Evolutionary conservation across 2,797 vertebrate species (phyloP).

Genomic region (Rhinatrema bivittatum): DNA sequence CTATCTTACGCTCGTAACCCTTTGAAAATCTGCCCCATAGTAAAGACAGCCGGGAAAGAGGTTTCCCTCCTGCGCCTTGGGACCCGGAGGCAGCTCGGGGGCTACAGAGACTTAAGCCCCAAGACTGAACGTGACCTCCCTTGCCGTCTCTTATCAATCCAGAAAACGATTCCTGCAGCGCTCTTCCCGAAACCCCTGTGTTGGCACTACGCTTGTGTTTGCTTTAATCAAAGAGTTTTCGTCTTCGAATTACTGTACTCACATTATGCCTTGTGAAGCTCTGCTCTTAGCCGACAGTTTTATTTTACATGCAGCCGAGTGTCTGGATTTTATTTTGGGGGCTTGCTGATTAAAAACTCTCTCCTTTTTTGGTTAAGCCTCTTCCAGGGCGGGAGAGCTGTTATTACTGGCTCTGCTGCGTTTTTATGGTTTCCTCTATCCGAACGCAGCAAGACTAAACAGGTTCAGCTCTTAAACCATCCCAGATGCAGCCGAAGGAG

Average conservation of each 20-base stretch:
- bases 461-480: slow-evolving; percentile 14
- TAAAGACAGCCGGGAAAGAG: too few relatives aligned
- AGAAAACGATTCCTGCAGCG: too few relatives aligned
- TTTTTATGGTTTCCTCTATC: neutral
- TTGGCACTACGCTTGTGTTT: slow-evolving; percentile 39
- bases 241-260: slow-evolving; percentile 25
- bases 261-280: slow-evolving; percentile 18
- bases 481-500: slow-evolving; percentile 22
- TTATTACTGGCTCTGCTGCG: neutral
- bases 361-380: slow-evolving; percentile 1
- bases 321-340: slow-evolving; percentile 16
- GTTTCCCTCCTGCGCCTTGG: too few relatives aligned
- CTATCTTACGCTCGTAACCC: too few relatives aligned
- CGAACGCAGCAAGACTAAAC: slow-evolving; percentile 3
- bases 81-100: too few relatives aligned
- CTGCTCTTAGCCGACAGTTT: slow-evolving; percentile 21
- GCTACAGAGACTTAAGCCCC: too few relatives aligned
- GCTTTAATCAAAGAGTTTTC: slow-evolving; percentile 31
- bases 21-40: too few relatives aligned
- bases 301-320: slow-evolving; percentile 17
- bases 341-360: slow-evolving; percentile 15
- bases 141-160: too few relatives aligned
- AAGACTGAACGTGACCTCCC: too few relatives aligned
- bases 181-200: slow-evolving; percentile 31
- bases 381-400: slow-evolving; percentile 17